Evolutionary conservation across 2,113 vertebrate species (phyloP).

Genomic region (Okapia johnstoni): DNA sequence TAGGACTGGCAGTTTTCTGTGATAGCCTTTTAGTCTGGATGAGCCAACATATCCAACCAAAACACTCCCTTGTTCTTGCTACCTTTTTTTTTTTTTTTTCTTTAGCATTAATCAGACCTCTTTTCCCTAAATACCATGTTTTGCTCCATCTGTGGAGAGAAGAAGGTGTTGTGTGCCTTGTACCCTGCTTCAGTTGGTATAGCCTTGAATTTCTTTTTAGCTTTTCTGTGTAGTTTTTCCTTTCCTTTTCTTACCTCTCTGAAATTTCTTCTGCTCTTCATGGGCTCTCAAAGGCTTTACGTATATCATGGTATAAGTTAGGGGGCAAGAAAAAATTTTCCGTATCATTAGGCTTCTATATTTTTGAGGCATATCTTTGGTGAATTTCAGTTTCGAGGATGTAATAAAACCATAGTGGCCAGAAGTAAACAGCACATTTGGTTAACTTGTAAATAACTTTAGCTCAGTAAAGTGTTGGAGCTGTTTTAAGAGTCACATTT

Average conservation of each 20-base stretch:
- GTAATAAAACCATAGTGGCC: neutral
- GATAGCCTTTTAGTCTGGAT: neutral
- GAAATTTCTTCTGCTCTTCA: neutral
- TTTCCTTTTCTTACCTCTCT: neutral
- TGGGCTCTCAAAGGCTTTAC: neutral
- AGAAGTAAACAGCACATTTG: neutral
- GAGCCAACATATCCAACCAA: neutral
- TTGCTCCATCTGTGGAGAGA: neutral
- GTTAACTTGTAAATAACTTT: neutral
- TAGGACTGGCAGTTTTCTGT: neutral
- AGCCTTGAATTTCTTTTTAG: neutral
- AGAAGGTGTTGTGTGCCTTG: neutral
- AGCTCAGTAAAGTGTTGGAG: neutral
- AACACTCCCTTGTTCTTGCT: neutral
- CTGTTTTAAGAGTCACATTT: neutral
- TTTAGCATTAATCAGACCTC: neutral
- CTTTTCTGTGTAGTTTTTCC: neutral
- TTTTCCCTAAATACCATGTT: neutral
- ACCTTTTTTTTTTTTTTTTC: neutral
- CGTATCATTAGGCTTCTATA: neutral
- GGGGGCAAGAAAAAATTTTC: neutral
- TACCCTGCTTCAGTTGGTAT: accelerated
- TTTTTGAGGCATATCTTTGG: neutral
- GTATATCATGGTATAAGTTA: neutral
- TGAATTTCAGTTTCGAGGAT: neutral